These are phyloP conservation scores for Cephus rjabovi DNA, from an alignment of 2,888 invertebrate genomes.

Conservation along the genomic window DNA sequence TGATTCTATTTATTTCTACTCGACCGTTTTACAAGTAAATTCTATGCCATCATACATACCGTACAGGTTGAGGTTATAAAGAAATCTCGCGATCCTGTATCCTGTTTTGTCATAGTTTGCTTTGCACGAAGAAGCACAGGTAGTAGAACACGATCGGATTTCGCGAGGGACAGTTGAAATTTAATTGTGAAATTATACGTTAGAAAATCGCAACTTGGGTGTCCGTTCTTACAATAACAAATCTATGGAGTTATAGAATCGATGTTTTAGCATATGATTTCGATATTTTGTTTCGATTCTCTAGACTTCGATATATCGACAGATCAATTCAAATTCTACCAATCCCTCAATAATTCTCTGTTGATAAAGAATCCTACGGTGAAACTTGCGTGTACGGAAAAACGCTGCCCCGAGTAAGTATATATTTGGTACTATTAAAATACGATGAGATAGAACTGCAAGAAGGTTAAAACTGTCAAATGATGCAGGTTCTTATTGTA, in stretches of 20 bases:
- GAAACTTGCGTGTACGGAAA: neutral
- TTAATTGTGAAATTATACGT: neutral
- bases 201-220: neutral
- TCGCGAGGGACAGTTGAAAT: neutral
- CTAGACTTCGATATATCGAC: no score
- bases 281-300: no score
- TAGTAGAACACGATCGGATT: neutral
- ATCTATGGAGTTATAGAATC: no score
- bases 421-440: no score
- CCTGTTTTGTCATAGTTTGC: neutral
- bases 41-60: neutral
- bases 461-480: neutral
- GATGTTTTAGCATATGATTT: no score
- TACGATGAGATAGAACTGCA: no score
- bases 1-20: neutral
- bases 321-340: no score
- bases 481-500: neutral
- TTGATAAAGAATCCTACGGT: neutral
- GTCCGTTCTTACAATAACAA: neutral
- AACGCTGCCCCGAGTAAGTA: no score
- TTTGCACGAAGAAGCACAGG: neutral
- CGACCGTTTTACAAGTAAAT: neutral
- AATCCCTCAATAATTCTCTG: no score
- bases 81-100: neutral
- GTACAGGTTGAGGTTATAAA: neutral